A percentile compares a stretch with the other conserved stretches of the same genome.
phyloP scores from a whole-genome alignment of 2,888 invertebrate genomes.

The Ormyrus nitidulus region DNA sequence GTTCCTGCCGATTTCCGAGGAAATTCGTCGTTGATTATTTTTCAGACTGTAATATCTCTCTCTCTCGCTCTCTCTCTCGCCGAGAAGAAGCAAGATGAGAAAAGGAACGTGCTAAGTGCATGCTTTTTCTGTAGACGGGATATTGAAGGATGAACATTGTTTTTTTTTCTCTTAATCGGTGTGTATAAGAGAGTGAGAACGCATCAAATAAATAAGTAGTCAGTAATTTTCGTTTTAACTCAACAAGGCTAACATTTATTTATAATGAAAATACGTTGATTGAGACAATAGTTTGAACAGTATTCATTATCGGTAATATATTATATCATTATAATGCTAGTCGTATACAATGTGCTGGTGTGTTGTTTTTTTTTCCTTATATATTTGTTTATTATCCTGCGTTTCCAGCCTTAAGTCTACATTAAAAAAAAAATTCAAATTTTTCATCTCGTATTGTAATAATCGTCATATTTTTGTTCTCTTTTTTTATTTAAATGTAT shows the following conservation, averaged over 20 bases:
- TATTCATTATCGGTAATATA: constrained; percentile 75
- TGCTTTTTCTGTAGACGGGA: constrained; percentile 27
- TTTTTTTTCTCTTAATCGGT: constrained; percentile 9
- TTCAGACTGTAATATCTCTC: constrained; percentile 9
- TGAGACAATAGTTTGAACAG: constrained; percentile 76
- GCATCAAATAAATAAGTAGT: constrained; percentile 62
- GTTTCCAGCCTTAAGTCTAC: constrained; percentile 53
- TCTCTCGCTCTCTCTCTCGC: constrained; percentile 2
- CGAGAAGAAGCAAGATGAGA: constrained; percentile 25
- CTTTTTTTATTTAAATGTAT: constrained; percentile 57
- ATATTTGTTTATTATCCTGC: constrained; percentile 37
- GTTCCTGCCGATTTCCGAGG: neutral
- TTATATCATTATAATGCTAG: constrained; percentile 74
- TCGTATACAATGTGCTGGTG: constrained; percentile 75
- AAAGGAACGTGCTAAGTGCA: constrained; percentile 34
- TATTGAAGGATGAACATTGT: constrained; percentile 24
- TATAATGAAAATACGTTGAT: constrained; percentile 76
- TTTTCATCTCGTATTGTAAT: constrained; percentile 58
- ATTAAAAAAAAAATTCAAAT: constrained; percentile 60
- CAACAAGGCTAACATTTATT: constrained; percentile 76
- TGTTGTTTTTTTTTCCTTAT: constrained; percentile 65
- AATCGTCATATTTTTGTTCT: constrained; percentile 52
- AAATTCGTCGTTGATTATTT: constrained; percentile 33
- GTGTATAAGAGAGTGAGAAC: constrained; percentile 61
- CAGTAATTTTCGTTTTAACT: constrained; percentile 70